Percentiles rank a stretch among this genome's conserved stretches.
phyloP scores from a whole-genome alignment of 2,797 vertebrate genomes.

The Gila robusta region DNA sequence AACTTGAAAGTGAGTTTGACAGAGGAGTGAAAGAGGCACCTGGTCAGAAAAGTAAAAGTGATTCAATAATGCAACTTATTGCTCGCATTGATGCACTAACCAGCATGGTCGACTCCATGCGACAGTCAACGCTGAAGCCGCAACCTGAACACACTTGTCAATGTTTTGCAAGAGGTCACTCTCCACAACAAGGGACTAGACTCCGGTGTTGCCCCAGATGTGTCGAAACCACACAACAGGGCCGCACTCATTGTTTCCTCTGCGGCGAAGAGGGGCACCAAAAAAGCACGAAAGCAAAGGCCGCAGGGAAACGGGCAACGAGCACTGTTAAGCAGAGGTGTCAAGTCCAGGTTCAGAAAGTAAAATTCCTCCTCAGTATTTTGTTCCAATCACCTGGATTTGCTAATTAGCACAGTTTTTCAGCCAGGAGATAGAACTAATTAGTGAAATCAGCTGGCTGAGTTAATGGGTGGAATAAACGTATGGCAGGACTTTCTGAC shows the following conservation, averaged over 20 bases:
- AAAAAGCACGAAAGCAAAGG: too few species aligned
- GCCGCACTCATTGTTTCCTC: conserved; percentile 24
- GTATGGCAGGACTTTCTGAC: too few species aligned
- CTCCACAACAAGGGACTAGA: background rate
- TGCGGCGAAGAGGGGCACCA: conserved; percentile 28
- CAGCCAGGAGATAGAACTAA: too few species aligned
- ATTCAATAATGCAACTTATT: background rate
- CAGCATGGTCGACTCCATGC: background rate
- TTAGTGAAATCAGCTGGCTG: too few species aligned
- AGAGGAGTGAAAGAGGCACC: background rate
- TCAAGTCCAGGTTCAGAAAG: too few species aligned
- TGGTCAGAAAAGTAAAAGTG: background rate
- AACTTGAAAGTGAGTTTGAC: background rate
- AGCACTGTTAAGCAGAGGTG: too few species aligned
- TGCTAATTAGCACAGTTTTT: too few species aligned
- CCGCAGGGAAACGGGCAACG: too few species aligned
- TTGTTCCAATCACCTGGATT: too few species aligned
- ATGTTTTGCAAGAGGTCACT: background rate
- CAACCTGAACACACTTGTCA: background rate
- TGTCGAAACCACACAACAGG: background rate
- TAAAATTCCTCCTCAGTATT: too few species aligned
- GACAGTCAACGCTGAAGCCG: background rate
- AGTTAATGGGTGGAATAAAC: too few species aligned
- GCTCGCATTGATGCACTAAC: background rate
- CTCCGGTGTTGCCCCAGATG: conserved; percentile 21